A percentile compares a stretch with the other conserved stretches of the same genome.
Conservation (phyloP, 2,888 invertebrate genomes). For the Lagria hirta region DNA sequence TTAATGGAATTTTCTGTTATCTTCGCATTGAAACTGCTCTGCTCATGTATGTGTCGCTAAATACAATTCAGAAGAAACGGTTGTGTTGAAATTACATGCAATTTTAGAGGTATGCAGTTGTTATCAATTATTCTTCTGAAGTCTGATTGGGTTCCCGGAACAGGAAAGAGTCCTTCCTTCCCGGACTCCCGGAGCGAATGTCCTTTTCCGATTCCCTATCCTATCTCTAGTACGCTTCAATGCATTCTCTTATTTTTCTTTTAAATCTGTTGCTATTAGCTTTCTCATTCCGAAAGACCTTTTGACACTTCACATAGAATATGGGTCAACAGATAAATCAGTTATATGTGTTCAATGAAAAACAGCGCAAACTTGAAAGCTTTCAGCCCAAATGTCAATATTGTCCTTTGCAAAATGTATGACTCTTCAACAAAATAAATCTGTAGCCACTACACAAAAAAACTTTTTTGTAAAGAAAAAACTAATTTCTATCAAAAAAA, state of each 20-base stretch:
- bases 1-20: constrained; percentile 51
- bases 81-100: constrained; percentile 17
- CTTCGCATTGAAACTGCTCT: constrained; percentile 22
- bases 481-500: no score
- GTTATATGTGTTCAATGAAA: no score
- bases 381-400: no score
- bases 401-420: no score
- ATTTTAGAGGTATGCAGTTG: constrained; percentile 33
- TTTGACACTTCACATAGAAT: constrained; percentile 16
- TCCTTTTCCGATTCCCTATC: constrained; percentile 54
- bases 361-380: no score
- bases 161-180: constrained; percentile 54
- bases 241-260: constrained; percentile 40
- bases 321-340: no score
- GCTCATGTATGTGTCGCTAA: background rate
- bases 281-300: constrained; percentile 24
- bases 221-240: constrained; percentile 43
- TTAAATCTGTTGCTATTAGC: constrained; percentile 34
- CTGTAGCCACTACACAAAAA: no score
- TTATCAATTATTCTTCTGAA: constrained; percentile 48
- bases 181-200: constrained; percentile 55
- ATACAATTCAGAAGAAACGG: constrained; percentile 12
- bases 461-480: no score
- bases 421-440: no score
- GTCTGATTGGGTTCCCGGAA: constrained; percentile 52